Percentiles rank a stretch among this genome's conserved stretches.
phyloP scores from a whole-genome alignment of 2,888 invertebrate genomes.

The Pogonocherus hispidulus region DNA sequence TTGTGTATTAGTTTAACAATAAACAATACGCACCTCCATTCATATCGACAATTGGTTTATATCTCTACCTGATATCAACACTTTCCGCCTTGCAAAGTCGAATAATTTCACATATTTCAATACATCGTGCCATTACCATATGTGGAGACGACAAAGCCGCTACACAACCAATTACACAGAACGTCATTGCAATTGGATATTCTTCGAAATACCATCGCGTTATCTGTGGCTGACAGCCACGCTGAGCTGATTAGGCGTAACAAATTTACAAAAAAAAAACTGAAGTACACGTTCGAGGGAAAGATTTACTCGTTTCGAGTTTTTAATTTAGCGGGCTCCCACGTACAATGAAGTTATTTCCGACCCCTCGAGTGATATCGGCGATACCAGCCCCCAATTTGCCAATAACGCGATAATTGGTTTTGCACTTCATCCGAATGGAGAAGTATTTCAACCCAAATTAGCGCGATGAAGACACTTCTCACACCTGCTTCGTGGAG shows the following conservation, averaged over 20 bases:
- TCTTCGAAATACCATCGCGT: not conserved
- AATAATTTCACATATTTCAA: no score
- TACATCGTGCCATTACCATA: no score
- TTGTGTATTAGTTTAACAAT: no score
- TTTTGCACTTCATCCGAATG: constrained; percentile 48
- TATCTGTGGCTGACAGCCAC: constrained; percentile 13
- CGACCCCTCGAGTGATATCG: constrained; percentile 59
- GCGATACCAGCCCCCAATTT: constrained; percentile 60
- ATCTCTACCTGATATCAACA: no score
- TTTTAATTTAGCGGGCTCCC: constrained; percentile 47
- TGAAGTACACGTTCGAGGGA: constrained; percentile 30
- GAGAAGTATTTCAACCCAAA: constrained; percentile 35
- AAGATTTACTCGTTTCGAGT: constrained; percentile 46
- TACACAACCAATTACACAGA: not conserved
- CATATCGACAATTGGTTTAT: no score
- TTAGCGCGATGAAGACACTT: constrained; percentile 33
- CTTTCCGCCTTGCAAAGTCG: no score
- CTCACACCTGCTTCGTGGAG: no score
- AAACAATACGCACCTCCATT: no score
- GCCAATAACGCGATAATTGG: constrained; percentile 56
- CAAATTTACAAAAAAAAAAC: constrained; percentile 41
- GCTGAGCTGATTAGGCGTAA: constrained; percentile 33
- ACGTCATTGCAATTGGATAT: not conserved
- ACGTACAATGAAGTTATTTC: constrained; percentile 60
- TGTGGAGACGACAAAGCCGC: not conserved